These are phyloP conservation scores for Martes martes DNA, from an alignment of 2,113 vertebrate genomes.

Conservation along the genomic window DNA sequence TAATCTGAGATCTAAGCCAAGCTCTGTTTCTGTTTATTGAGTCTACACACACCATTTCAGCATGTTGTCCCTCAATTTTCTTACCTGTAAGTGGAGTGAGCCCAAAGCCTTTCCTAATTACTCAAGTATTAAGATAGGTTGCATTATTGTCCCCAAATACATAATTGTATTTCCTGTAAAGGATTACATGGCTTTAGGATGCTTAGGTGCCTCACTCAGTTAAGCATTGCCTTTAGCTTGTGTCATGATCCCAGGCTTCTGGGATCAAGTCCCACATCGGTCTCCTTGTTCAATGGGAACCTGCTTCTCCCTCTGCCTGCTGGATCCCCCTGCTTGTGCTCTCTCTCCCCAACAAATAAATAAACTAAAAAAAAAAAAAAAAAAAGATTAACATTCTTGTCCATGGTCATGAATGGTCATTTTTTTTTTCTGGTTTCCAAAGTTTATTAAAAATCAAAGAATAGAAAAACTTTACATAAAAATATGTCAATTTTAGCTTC, in stretches of 20 bases:
- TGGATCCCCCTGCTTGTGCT: too few species aligned
- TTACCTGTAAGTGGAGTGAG: not conserved
- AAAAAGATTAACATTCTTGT: not conserved
- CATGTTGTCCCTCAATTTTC: not conserved
- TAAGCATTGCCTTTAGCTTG: too few species aligned
- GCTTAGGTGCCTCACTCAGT: too few species aligned
- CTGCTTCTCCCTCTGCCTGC: too few species aligned
- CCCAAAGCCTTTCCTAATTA: not conserved
- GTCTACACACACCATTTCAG: not conserved
- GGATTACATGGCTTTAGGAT: too few species aligned
- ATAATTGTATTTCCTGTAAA: not conserved
- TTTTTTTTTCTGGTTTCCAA: constrained; percentile 80
- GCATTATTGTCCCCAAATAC: not conserved
- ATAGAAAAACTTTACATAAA: constrained; percentile 99
- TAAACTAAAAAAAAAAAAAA: too few species aligned
- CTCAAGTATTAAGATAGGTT: not conserved
- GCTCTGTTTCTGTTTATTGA: not conserved
- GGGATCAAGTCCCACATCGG: too few species aligned
- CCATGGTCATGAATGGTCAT: not conserved
- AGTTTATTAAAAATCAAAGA: constrained; percentile 99
- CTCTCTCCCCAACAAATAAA: too few species aligned
- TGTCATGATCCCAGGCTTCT: too few species aligned
- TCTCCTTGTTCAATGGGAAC: too few species aligned
- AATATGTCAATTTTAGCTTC: constrained; percentile 91
- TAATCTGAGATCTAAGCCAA: not conserved